A percentile compares a stretch with the other conserved stretches of the same genome.
Evolutionary conservation across 2,888 invertebrate genomes (phyloP).

Genomic region (Thecophora atra): DNA sequence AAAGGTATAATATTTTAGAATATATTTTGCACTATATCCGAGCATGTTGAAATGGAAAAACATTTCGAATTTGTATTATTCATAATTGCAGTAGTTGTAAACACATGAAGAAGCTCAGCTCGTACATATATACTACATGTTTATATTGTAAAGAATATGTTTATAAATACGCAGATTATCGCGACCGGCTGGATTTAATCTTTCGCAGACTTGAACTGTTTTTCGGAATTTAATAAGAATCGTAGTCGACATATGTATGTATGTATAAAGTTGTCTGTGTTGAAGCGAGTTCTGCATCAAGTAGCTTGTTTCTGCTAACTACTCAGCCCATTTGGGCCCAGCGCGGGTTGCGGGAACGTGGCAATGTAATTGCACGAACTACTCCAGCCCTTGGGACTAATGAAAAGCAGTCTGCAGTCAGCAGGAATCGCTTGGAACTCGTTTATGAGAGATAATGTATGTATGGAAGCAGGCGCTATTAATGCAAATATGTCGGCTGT

Average conservation of each 20-base stretch:
- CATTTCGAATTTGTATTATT: too few relatives aligned
- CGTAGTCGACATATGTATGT: background rate
- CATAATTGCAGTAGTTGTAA: too few relatives aligned
- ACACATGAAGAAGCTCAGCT: too few relatives aligned
- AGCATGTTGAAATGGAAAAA: too few relatives aligned
- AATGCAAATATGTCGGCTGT: too few relatives aligned
- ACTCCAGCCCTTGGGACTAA: background rate
- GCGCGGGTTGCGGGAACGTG: background rate
- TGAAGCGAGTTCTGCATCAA: too few relatives aligned
- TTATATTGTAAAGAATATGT: background rate
- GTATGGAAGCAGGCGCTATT: background rate
- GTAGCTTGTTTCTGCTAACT: background rate
- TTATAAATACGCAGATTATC: background rate
- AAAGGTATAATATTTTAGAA: too few relatives aligned
- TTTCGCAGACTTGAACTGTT: background rate
- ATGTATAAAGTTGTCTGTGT: background rate
- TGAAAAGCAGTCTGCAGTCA: background rate
- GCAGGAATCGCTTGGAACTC: background rate
- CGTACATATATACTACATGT: background rate
- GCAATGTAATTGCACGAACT: background rate
- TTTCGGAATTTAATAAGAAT: background rate
- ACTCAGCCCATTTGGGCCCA: background rate
- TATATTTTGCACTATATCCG: too few relatives aligned
- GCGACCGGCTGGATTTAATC: background rate
- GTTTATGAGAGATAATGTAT: background rate